These are phyloP conservation scores for Diplodus puntazzo DNA, from an alignment of 2,797 vertebrate species.

Conservation along the genomic window DNA sequence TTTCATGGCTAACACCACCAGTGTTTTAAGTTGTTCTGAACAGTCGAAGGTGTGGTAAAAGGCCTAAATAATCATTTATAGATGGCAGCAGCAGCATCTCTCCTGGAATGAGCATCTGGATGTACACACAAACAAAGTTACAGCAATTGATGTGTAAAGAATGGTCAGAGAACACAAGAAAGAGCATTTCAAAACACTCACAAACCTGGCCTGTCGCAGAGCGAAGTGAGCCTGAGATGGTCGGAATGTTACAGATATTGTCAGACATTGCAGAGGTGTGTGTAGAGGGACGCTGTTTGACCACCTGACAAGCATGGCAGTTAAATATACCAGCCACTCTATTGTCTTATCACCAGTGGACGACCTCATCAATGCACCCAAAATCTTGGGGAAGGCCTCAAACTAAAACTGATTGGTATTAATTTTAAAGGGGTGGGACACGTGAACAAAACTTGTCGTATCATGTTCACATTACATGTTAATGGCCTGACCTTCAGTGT, in stretches of 20 bases:
- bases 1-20: background rate
- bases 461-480: background rate
- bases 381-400: background rate
- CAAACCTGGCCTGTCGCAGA: background rate
- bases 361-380: background rate
- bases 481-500: background rate
- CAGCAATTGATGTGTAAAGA: background rate
- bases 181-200: background rate
- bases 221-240: background rate
- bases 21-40: no score
- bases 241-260: background rate
- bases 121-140: background rate
- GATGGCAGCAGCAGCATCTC: background rate
- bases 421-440: background rate
- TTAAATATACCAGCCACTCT: background rate
- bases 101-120: no score
- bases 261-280: background rate
- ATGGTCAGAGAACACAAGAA: background rate
- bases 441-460: no score
- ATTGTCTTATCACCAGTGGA: background rate
- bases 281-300: background rate
- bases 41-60: background rate
- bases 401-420: background rate
- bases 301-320: background rate
- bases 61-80: background rate